A percentile compares a stretch with the other conserved stretches of the same genome.
Conservation (phyloP, 1,140 invertebrate genomes). For the Odontomachus brunneus region DNA sequence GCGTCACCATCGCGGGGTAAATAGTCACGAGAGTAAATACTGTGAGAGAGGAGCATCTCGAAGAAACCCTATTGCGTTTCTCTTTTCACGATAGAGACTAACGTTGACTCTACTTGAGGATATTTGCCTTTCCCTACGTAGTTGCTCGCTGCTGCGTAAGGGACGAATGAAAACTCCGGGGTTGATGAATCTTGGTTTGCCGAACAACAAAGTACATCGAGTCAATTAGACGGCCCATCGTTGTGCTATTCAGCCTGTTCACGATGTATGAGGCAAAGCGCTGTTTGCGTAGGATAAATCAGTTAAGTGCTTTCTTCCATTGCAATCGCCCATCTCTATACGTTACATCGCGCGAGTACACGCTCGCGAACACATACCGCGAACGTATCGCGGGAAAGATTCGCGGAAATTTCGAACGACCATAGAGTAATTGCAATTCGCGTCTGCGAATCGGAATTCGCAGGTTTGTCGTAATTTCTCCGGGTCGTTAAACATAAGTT, state of each 20-base stretch:
- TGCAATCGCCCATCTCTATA: slow-evolving; percentile 26
- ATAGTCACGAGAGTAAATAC: background rate
- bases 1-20: background rate
- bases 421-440: slow-evolving; percentile 13
- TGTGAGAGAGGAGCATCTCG: background rate
- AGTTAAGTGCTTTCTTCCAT: slow-evolving; percentile 48
- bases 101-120: slow-evolving; percentile 4
- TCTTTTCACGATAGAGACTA: background rate
- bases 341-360: slow-evolving; percentile 27
- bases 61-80: background rate
- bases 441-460: background rate
- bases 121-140: slow-evolving; percentile 14
- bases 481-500: slow-evolving; percentile 6
- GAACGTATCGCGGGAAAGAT: slow-evolving; percentile 6
- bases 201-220: slow-evolving; percentile 51
- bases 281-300: slow-evolving; percentile 53
- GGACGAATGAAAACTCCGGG: slow-evolving; percentile 31
- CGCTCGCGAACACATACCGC: background rate
- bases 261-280: slow-evolving; percentile 18
- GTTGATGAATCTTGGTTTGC: slow-evolving; percentile 38
- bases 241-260: slow-evolving; percentile 43
- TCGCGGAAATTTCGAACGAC: slow-evolving; percentile 1
- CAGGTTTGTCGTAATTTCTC: background rate
- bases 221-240: slow-evolving; percentile 42
- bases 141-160: background rate